Evolutionary conservation across 2,888 invertebrate genomes (phyloP).

Genomic region (Anagyrus pseudococci): DNA sequence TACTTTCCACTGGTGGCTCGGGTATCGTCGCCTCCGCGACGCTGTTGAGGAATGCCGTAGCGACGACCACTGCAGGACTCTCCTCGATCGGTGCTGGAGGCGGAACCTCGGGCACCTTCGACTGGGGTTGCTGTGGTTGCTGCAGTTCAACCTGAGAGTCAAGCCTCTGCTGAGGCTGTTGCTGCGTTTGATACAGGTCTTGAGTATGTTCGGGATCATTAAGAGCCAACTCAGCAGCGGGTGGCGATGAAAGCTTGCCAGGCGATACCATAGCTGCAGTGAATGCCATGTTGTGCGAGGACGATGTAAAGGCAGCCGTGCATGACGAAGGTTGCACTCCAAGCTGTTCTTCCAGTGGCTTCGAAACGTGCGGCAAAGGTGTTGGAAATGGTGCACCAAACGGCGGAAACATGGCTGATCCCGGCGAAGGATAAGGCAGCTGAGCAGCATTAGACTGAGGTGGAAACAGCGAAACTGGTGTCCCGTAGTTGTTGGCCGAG

Average conservation of each 20-base stretch:
- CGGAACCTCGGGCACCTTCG: conserved; percentile 45
- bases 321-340: conserved; percentile 66
- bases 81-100: conserved; percentile 17
- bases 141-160: conserved; percentile 23
- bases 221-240: conserved; percentile 54
- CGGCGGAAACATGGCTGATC: conserved; percentile 70
- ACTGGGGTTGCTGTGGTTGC: conserved; percentile 33
- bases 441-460: conserved; percentile 64
- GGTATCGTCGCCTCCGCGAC: conserved; percentile 12
- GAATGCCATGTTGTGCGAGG: conserved; percentile 81
- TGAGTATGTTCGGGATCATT: conserved; percentile 24
- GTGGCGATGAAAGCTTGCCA: conserved; percentile 61
- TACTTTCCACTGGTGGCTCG: conserved; percentile 5
- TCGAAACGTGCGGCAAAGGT: conserved; percentile 65
- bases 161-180: too few relatives aligned
- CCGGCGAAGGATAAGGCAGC: conserved; percentile 73
- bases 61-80: conserved; percentile 24
- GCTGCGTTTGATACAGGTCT: conserved; percentile 36
- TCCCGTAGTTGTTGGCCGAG: conserved; percentile 64
- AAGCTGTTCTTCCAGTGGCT: conserved; percentile 64
- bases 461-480: conserved; percentile 70
- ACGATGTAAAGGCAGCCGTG: conserved; percentile 81
- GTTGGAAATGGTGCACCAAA: conserved; percentile 67
- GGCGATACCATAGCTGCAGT: conserved; percentile 83
- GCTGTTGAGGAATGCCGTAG: conserved; percentile 26